Evolutionary conservation across 2,888 invertebrate species (phyloP), one percentile per base, ranked within the genome.

Genomic region (Cosmopolites sordidus): DNA sequence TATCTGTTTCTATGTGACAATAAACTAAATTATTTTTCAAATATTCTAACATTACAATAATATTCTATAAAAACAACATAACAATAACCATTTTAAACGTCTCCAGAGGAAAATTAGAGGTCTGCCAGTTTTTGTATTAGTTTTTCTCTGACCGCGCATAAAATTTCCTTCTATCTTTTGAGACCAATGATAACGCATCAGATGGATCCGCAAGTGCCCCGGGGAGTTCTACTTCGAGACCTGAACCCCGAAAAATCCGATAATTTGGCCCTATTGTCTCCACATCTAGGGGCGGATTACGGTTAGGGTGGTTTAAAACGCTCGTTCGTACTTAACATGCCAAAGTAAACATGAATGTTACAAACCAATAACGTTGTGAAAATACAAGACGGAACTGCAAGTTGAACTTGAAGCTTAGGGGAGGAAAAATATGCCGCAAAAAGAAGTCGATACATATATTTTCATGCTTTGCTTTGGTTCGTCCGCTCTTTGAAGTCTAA

Each of bases 301-400:
- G 56, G 51, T 45, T 57, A 42, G 51, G 51, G 54, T 45, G 48
- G 44, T 44, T 51, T 52, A 51, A 51, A 54, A 48, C 46, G 40
- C 48, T 50, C 56, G 48, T 48, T 49, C 40, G 51, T 54, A 54
- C 51, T 48, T 48, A 58, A 58, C 58, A 51, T 53, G 56, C 56
- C 48, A 59, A 59, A 54, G 56, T 59, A 59, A 59, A 59, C 59
- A 59, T 39, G 22, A 54, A 59, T 50, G 47, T 56, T 54, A 59
- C 54, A 56, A 37, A 43, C 54, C 59, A 54, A 59, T 59, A 59
- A 52, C 49, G 59, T 56, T 56, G 49, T 33, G 52, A 59, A 56
- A 59, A 59, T 54, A 59, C 41, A 43, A 38, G 37, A 29, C 27
- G 38, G 48, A 51, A 44, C 47, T 51, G 47, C 41, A 47, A 38